These are phyloP conservation scores for Emydoidea blandingii DNA, from an alignment of 2,797 vertebrate species.

Conservation along the genomic window DNA sequence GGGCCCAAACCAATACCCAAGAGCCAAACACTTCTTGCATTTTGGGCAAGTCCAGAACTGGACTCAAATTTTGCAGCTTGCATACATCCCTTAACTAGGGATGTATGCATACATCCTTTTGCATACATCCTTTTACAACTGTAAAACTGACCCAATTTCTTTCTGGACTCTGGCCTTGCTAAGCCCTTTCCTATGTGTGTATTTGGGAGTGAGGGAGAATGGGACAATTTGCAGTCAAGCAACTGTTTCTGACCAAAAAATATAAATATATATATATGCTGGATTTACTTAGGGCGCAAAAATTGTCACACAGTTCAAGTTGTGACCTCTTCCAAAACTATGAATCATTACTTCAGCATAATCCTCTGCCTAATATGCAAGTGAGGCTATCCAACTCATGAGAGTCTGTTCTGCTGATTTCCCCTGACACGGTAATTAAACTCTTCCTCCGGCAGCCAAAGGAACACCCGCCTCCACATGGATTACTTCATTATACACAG, in stretches of 20 bases:
- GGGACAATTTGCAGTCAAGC: background rate
- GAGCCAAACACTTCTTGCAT: background rate
- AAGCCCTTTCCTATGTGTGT: background rate
- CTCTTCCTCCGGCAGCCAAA: constrained; percentile 17
- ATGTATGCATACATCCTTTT: background rate
- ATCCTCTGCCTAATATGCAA: background rate
- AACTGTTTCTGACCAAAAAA: background rate
- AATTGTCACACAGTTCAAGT: background rate
- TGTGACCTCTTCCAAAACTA: constrained; percentile 4
- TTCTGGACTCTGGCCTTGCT: background rate
- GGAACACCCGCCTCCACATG: constrained; percentile 3
- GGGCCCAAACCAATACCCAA: background rate
- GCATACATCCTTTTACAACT: background rate
- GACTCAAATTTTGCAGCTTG: background rate
- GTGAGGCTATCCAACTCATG: background rate
- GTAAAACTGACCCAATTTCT: background rate
- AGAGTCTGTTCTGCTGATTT: background rate
- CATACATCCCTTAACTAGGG: background rate
- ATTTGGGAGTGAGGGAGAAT: background rate
- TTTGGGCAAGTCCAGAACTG: accelerated
- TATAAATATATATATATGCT: background rate
- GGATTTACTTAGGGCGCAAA: constrained; percentile 2
- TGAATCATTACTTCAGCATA: constrained; percentile 40
- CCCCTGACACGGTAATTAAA: constrained; percentile 23
- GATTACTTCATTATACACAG: constrained; percentile 59